Percentiles rank a stretch among this genome's conserved stretches.
These are phyloP conservation scores for Sisyra terminalis DNA, from an alignment of 2,888 invertebrate genomes.

Conservation along the genomic window DNA sequence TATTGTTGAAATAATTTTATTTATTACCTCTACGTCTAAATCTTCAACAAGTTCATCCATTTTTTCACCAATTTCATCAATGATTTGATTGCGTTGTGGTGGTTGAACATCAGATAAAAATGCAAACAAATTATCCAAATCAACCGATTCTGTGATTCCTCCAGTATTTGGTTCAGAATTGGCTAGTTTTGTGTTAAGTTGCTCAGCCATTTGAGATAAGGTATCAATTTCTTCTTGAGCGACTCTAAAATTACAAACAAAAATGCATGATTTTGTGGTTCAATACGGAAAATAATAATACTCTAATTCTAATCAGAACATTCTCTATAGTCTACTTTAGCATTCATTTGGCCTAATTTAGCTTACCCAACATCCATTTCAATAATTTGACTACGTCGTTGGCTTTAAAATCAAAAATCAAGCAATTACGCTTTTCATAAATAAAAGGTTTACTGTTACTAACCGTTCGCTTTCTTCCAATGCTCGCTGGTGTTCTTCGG, in stretches of 20 bases:
- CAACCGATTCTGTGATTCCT: constrained; percentile 48
- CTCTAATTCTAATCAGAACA: not conserved
- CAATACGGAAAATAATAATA: not conserved
- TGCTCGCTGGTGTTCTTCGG: constrained; percentile 29
- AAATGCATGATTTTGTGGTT: not conserved
- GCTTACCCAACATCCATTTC: constrained; percentile 34
- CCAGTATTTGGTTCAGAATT: constrained; percentile 19
- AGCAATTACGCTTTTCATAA: constrained; percentile 11
- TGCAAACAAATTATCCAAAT: constrained; percentile 78
- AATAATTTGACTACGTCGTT: constrained; percentile 30
- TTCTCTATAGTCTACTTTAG: not conserved
- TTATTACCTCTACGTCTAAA: constrained; percentile 53
- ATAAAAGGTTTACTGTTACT: constrained; percentile 15
- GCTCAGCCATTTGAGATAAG: constrained; percentile 55
- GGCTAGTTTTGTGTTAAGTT: constrained; percentile 43
- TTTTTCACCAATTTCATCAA: constrained; percentile 70
- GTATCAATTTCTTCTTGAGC: constrained; percentile 53
- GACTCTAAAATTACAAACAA: constrained; percentile 29
- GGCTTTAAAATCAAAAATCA: constrained; percentile 24
- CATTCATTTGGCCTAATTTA: not conserved
- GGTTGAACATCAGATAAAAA: constrained; percentile 68
- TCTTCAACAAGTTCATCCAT: constrained; percentile 73
- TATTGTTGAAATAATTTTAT: not conserved
- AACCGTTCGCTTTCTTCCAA: constrained; percentile 49
- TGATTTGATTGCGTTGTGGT: constrained; percentile 38